Percentiles rank a stretch among this genome's conserved stretches.
Evolutionary conservation across 1,140 invertebrate genomes (phyloP).

Genomic region (Neodiprion virginianus): DNA sequence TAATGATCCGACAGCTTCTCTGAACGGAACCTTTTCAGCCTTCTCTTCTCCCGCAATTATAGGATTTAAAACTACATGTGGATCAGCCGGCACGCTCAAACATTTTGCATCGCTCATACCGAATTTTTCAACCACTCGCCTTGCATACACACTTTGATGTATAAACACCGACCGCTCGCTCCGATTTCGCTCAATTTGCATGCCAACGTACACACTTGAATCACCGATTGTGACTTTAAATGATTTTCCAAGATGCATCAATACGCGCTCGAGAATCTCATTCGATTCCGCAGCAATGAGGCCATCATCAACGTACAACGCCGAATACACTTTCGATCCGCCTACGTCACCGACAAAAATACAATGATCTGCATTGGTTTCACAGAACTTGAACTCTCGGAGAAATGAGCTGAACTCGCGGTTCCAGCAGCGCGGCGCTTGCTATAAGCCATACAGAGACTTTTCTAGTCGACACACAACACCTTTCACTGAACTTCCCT

Average conservation of each 20-base stretch:
- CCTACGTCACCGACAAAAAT: constrained; percentile 26
- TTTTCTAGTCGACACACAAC: constrained; percentile 46
- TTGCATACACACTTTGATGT: background rate
- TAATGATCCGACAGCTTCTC: constrained; percentile 45
- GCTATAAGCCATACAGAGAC: constrained; percentile 57
- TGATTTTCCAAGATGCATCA: constrained; percentile 14
- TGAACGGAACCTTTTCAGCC: constrained; percentile 32
- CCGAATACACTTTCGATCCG: constrained; percentile 22
- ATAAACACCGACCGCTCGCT: background rate
- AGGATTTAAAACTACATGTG: too few species aligned
- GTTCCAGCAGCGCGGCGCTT: constrained; percentile 31
- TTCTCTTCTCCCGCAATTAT: too few species aligned
- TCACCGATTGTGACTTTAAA: constrained; percentile 25
- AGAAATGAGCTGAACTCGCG: constrained; percentile 34
- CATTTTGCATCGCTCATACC: too few species aligned
- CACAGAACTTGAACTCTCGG: constrained; percentile 24
- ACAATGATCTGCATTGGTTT: constrained; percentile 31
- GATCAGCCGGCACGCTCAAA: too few species aligned
- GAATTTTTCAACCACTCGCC: too few species aligned
- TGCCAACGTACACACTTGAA: constrained; percentile 25
- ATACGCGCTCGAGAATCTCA: constrained; percentile 14
- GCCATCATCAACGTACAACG: constrained; percentile 41
- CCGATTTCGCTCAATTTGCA: constrained; percentile 20
- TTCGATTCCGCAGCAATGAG: constrained; percentile 26
- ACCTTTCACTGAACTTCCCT: constrained; percentile 22